Base-by-base conservation (phyloP, 2,888 invertebrate species). In the Dascillus cervinus region DNA sequence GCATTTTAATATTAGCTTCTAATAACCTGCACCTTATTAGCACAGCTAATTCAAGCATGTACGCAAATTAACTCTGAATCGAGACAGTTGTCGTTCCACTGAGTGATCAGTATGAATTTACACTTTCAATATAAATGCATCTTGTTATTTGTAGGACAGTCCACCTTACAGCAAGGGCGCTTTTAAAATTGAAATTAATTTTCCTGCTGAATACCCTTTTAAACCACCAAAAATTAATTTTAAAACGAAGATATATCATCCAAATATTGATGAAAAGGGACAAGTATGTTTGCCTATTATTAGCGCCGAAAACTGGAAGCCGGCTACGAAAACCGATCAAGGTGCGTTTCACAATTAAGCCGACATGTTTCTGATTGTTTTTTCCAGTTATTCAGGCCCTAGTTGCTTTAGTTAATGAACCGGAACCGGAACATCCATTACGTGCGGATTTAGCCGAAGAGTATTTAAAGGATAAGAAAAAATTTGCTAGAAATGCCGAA, bases 221-320 rank as follows among this genome's bases (percentile, higher is more conserved):
- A 98, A 98, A 67, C 98, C 98, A 40, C 97, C 97, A 46, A 95
- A 95, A 73, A 91, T 98, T 60, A 88, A 85, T 62, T 98, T 98
- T 67, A 92, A 92, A 71, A 98, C 98, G 44, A 97, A 95, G 74
- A 98, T 98, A 59, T 98, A 98, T 65, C 98, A 98, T 70, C 98
- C 97, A 23, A 98, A 98, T 64, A 87, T 98, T 58, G 97, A 98
- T 69, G 97, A 98, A 64, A 97, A 97, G 59, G 98, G 98, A 1
- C 96, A 97, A 64, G 88, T 97, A 8, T 98, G 98, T 66, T 71
- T 98, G 61, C 95, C 96, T 5, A 97, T 98, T 47, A 95, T 97
- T 55, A 89, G 86, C 64, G 89, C 97, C 23, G 97, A 98, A 64
- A 94, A 98, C 69, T 98, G 98, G 98, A 98, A 98, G 69, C 98